Percentiles rank a stretch among this genome's conserved stretches.
Evolutionary conservation across 2,888 invertebrate species (phyloP).

Genomic region (Ophraella communa): DNA sequence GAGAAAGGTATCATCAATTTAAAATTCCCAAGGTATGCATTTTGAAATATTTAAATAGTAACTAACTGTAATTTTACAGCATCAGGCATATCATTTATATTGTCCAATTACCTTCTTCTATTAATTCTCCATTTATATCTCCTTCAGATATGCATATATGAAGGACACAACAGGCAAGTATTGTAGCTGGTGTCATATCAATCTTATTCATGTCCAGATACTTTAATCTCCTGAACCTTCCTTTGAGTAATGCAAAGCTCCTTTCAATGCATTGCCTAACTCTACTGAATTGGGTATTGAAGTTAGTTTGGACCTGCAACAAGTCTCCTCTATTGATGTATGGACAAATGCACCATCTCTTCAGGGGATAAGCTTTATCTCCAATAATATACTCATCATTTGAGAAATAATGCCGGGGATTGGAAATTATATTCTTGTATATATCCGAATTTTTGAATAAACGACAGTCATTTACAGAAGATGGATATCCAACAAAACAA

Average conservation of each 20-base stretch:
- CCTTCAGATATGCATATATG: background rate
- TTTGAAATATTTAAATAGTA: background rate
- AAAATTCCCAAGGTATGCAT: background rate
- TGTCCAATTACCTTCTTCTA: background rate
- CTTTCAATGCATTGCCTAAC: slow-evolving; percentile 11
- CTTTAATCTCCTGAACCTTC: slow-evolving; percentile 9
- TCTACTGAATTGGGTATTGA: slow-evolving; percentile 3
- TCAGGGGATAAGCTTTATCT: slow-evolving; percentile 42
- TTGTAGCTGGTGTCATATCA: slow-evolving; percentile 9
- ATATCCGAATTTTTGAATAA: slow-evolving; percentile 44
- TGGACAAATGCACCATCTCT: slow-evolving; percentile 37
- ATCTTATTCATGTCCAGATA: slow-evolving; percentile 15
- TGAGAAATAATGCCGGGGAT: slow-evolving; percentile 16
- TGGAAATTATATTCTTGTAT: slow-evolving; percentile 23
- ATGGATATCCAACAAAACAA: slow-evolving; percentile 43
- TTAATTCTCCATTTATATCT: background rate
- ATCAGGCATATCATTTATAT: background rate
- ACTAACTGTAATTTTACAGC: background rate
- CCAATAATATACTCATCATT: slow-evolving; percentile 36
- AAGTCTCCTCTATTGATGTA: slow-evolving; percentile 16
- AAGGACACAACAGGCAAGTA: background rate
- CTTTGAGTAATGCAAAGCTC: background rate
- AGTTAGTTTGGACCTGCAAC: slow-evolving; percentile 4
- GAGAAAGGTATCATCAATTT: background rate
- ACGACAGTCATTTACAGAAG: slow-evolving; percentile 41